These are phyloP conservation scores for Lophius piscatorius DNA, from an alignment of 2,113 vertebrate species.

Conservation along the genomic window DNA sequence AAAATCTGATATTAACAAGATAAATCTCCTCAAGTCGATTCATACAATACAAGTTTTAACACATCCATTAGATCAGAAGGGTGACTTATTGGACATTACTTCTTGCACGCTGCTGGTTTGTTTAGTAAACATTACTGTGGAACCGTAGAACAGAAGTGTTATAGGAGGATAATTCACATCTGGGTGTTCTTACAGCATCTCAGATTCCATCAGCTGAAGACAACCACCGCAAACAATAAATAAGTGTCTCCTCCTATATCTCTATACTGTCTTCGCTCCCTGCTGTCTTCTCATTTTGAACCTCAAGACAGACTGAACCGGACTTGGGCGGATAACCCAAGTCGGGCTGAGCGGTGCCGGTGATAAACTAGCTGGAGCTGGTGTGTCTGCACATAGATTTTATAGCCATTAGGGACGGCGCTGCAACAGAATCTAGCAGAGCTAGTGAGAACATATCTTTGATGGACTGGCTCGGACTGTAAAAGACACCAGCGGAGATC, in stretches of 20 bases:
- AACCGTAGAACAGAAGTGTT: too few species aligned
- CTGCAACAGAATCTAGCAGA: conserved; percentile 67
- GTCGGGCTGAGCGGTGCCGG: conserved; percentile 62
- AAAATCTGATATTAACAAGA: too few species aligned
- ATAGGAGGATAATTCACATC: conserved; percentile 53
- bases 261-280: conserved; percentile 68
- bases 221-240: conserved; percentile 76
- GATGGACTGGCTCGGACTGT: conserved; percentile 46
- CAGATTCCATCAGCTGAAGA: conserved; percentile 55
- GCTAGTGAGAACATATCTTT: conserved; percentile 57
- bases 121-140: too few species aligned
- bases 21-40: too few species aligned
- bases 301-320: conserved; percentile 34
- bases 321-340: conserved; percentile 49
- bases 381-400: conserved; percentile 71
- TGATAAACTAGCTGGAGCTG: conserved; percentile 72
- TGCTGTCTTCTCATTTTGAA: conserved; percentile 54
- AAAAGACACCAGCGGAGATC: conserved; percentile 65
- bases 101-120: too few species aligned
- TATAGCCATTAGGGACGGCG: conserved; percentile 74
- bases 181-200: conserved; percentile 58
- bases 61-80: too few species aligned
- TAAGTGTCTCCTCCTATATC: conserved; percentile 72
- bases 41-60: too few species aligned
- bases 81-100: too few species aligned